Conservation (phyloP, 2,797 vertebrate genomes). For the Glossophaga mutica region DNA sequence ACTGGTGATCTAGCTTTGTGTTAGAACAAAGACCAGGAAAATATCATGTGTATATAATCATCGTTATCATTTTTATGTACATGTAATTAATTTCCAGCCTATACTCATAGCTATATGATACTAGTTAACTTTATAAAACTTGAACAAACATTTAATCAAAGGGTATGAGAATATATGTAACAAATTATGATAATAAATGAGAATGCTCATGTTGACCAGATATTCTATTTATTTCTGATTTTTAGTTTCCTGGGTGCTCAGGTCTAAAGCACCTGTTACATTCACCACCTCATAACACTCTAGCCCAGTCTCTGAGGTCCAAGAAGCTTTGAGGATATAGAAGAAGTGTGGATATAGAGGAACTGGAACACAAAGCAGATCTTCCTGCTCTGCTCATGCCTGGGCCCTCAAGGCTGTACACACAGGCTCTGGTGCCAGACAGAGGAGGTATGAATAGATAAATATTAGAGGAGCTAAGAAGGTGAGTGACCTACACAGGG, state of each 20-base stretch:
- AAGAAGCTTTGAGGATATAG: background rate
- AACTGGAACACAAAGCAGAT: accelerated
- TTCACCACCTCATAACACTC: accelerated
- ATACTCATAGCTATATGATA: background rate
- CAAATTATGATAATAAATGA: too few species aligned
- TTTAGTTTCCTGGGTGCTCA: background rate
- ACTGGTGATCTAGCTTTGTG: accelerated
- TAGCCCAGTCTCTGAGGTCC: too few species aligned
- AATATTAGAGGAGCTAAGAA: background rate
- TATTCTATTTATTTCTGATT: background rate
- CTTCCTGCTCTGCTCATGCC: too few species aligned
- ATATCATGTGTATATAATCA: accelerated
- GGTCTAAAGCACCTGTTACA: background rate
- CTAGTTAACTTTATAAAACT: background rate
- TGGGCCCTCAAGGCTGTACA: background rate
- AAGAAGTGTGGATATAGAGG: accelerated
- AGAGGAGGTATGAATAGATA: background rate
- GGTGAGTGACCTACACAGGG: background rate
- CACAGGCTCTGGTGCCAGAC: background rate
- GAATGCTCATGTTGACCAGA: accelerated
- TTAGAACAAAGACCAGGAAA: background rate
- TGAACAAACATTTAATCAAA: background rate
- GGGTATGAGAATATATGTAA: background rate
- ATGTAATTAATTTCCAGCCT: background rate
- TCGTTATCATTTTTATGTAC: accelerated